Percentiles rank a stretch among this genome's conserved stretches.
Conservation (phyloP, 2,797 vertebrate genomes). For the Lacerta viridis region DNA sequence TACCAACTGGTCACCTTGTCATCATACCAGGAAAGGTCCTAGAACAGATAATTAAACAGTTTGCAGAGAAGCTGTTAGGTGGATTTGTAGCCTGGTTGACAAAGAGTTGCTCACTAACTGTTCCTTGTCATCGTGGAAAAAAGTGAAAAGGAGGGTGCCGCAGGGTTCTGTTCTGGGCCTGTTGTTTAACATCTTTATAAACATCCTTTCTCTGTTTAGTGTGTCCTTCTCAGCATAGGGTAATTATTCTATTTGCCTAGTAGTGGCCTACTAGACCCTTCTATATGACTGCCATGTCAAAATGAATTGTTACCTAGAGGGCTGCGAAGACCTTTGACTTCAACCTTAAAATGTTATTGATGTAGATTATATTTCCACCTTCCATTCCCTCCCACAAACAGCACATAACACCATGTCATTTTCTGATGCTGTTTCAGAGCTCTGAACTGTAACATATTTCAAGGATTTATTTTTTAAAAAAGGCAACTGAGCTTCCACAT, state of each 20-base stretch:
- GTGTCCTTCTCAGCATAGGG: not conserved
- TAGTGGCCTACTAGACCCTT: too few relatives aligned
- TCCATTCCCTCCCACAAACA: not conserved
- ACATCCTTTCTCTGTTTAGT: not conserved
- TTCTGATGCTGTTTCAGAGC: not conserved
- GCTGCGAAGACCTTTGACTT: not conserved
- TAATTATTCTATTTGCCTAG: not conserved
- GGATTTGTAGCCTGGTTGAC: too few relatives aligned
- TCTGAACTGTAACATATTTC: not conserved
- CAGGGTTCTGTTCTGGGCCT: too few relatives aligned
- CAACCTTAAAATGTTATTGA: not conserved
- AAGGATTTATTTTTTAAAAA: not conserved
- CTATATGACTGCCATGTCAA: not conserved
- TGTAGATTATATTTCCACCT: too few relatives aligned
- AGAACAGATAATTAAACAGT: too few relatives aligned
- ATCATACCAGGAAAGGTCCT: too few relatives aligned
- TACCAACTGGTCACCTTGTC: too few relatives aligned
- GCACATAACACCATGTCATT: not conserved
- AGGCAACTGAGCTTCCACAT: not conserved
- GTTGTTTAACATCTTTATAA: too few relatives aligned
- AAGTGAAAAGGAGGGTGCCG: too few relatives aligned
- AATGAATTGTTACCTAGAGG: not conserved
- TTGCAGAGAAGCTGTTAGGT: too few relatives aligned
- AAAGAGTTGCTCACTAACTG: too few relatives aligned
- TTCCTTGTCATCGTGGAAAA: too few relatives aligned